A percentile compares a stretch with the other conserved stretches of the same genome.
Evolutionary conservation across 2,888 invertebrate species (phyloP).

Genomic region (Lasioglossum leucozonium): DNA sequence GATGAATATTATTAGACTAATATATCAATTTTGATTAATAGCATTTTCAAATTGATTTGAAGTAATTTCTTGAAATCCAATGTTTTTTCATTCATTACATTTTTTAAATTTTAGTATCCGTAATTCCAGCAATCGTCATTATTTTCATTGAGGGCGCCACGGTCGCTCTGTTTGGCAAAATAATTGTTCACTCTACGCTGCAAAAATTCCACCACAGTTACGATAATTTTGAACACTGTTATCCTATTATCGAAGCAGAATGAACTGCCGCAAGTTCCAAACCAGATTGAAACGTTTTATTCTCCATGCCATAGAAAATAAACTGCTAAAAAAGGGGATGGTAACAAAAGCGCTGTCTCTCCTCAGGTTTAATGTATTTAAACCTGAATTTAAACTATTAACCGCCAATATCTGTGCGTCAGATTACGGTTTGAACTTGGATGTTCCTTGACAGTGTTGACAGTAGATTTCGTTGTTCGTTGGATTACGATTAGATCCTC

Average conservation of each 20-base stretch:
- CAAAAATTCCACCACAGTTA: neutral
- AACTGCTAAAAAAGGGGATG: neutral
- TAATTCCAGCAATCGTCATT: neutral
- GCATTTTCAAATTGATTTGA: neutral
- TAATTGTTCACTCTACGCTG: neutral
- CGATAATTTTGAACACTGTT: neutral
- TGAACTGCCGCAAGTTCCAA: neutral
- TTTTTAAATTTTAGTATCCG: too few relatives aligned
- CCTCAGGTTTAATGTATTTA: neutral
- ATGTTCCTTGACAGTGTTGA: too few relatives aligned
- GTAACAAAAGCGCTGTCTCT: neutral
- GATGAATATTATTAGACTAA: neutral
- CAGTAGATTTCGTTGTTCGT: neutral
- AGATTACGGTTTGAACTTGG: too few relatives aligned
- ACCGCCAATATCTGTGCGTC: neutral
- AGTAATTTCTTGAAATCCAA: neutral
- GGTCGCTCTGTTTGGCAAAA: neutral
- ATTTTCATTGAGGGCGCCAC: neutral
- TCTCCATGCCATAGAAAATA: neutral
- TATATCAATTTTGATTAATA: neutral
- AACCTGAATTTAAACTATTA: slow-evolving; percentile 39
- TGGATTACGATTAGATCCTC: neutral
- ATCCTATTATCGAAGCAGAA: neutral
- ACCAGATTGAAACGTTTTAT: neutral
- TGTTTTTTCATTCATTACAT: too few relatives aligned